Conservation (phyloP, 2,113 vertebrate species). For the Propithecus coquereli region DNA sequence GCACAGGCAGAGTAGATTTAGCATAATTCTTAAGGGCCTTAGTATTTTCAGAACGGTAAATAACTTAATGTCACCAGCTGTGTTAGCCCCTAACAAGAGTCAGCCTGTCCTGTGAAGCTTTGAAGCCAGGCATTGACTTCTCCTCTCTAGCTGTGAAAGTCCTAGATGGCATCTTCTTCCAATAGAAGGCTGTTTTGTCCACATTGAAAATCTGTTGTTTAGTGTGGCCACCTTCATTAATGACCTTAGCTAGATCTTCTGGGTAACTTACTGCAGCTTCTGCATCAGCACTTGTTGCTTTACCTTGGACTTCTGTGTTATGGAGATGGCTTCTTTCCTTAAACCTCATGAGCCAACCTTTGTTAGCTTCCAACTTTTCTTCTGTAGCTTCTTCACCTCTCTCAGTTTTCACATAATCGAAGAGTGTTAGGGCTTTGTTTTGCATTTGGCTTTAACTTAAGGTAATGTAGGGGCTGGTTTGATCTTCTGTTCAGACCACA, state of each 20-base stretch:
- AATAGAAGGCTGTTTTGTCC: background rate
- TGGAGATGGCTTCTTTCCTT: background rate
- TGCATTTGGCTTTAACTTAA: background rate
- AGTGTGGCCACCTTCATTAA: background rate
- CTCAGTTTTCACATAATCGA: background rate
- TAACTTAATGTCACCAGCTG: background rate
- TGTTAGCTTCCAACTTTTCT: background rate
- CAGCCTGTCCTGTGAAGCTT: background rate
- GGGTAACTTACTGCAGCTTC: background rate
- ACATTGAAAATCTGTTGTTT: background rate
- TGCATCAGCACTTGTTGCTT: background rate
- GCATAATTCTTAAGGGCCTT: background rate
- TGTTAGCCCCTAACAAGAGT: background rate
- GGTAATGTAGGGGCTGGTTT: background rate
- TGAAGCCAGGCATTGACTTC: background rate
- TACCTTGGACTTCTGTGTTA: background rate
- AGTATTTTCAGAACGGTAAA: background rate
- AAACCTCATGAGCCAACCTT: background rate
- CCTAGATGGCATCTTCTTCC: background rate
- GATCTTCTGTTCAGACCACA: background rate
- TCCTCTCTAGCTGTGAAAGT: background rate
- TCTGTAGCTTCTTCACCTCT: background rate
- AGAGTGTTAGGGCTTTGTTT: background rate
- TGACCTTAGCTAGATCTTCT: background rate
- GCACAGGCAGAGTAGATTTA: background rate